Evolutionary conservation across 2,888 invertebrate genomes (phyloP), one percentile per base, ranked within the genome.

Genomic region (Ochropleura leucogaster): DNA sequence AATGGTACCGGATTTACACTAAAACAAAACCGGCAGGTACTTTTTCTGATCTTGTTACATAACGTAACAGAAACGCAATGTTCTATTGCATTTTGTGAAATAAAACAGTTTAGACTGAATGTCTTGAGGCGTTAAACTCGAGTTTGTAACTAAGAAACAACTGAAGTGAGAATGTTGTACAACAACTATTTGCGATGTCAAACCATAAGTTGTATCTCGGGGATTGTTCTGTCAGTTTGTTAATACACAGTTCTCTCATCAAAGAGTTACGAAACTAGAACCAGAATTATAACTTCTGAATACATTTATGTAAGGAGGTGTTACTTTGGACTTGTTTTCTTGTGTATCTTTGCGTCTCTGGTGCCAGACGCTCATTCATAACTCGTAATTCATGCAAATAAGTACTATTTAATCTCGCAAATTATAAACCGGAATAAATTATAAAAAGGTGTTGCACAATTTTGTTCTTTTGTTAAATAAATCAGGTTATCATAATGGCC

Each of bases 401-500:
- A n/a, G n/a, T n/a, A 73, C 51, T 8, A 74, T 73, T 74, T 20
- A 42, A 74, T 46, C 44, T 51, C 14, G 4, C 44, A 62, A 30
- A 30, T 30, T 30, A 30, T 30, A 30, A 2, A 30, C 3, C 30
- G 30, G 16, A 77, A 68, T 51, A 60, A 67, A 60, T 46, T 12
- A 53, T 12, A 47, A 51, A 65, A 66, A 80, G 59, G 14, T 30
- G 46, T 42, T 57, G n/a, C 62, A 72, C 12, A 30, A 49, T 30
- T 57, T 44, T 40, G 10, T 16, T 77, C 44, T 66, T 60, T 49
- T 55, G 40, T 55, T 59, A 59, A 62, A 69, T 64, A 53, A 73
- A 73, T 68, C 49, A 55, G 76, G 72, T 83, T 83, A 85, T 74
- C 78, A 47, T 47, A 80, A 68, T 70, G n/a, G 47, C 70, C 55